Evolutionary conservation across 2,888 invertebrate species (phyloP).

Genomic region (Papilio elwesi): DNA sequence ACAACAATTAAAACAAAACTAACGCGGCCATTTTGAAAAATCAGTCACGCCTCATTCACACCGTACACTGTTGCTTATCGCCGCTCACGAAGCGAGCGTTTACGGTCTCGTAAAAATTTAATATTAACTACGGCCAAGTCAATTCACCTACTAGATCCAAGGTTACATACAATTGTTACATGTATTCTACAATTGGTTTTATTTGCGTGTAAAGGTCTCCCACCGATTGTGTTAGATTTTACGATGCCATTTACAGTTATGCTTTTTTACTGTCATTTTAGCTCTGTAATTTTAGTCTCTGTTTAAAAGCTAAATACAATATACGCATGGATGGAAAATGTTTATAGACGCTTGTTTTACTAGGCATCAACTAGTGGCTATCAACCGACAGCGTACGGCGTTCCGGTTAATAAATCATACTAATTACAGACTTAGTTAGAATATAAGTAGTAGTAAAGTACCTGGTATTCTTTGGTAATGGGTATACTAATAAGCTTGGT

Average conservation of each 20-base stretch:
- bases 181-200: constrained; percentile 24
- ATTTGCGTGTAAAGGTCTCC: background rate
- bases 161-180: constrained; percentile 29
- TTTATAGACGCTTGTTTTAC: background rate
- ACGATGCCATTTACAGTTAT: constrained; percentile 11
- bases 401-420: too few species aligned
- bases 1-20: constrained; percentile 22
- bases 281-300: background rate
- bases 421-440: too few species aligned
- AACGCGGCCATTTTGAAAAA: constrained; percentile 39
- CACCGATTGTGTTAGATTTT: background rate
- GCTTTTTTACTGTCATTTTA: constrained; percentile 14
- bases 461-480: too few species aligned
- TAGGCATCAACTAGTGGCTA: too few species aligned
- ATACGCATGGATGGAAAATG: background rate
- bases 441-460: too few species aligned
- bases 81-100: constrained; percentile 34
- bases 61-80: constrained; percentile 38
- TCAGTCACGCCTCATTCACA: constrained; percentile 39
- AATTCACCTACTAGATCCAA: constrained; percentile 22
- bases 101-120: constrained; percentile 35
- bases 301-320: constrained; percentile 11
- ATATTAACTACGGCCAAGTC: constrained; percentile 25
- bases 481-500: too few species aligned
- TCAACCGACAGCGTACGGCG: too few species aligned